phyloP scores from a whole-genome alignment of 2,888 invertebrate species.

The Anoplius nigerrimus region DNA sequence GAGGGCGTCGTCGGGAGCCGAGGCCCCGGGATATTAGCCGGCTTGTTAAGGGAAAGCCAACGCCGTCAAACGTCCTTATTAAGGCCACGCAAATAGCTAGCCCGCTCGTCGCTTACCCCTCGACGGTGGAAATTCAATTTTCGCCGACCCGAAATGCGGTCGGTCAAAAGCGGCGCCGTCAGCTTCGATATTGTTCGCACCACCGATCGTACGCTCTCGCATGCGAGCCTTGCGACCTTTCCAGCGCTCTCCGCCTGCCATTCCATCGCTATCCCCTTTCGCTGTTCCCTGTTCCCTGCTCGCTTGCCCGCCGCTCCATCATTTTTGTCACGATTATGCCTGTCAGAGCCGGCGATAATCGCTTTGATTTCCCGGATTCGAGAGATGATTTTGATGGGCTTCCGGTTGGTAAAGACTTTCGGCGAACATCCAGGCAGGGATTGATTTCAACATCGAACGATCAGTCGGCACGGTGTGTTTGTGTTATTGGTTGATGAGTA shows the following conservation, averaged over 20 bases:
- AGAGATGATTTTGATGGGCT: no score
- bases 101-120: constrained; percentile 53
- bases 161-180: constrained; percentile 58
- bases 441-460: no score
- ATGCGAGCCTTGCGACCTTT: background rate
- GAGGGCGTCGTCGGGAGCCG: constrained; percentile 47
- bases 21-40: constrained; percentile 67
- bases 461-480: no score
- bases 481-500: no score
- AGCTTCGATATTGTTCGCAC: constrained; percentile 51
- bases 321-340: no score
- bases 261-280: no score
- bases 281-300: no score
- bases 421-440: no score
- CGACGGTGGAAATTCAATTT: constrained; percentile 63
- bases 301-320: no score
- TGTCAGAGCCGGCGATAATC: no score
- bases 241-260: background rate
- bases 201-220: constrained; percentile 25
- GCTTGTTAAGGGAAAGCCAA: constrained; percentile 68
- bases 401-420: no score
- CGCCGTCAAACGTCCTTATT: constrained; percentile 70
- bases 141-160: constrained; percentile 59
- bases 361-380: no score
- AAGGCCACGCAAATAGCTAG: constrained; percentile 64